Evolutionary conservation across 2,797 vertebrate genomes (phyloP), one percentile per base, ranked within the genome.

Genomic region (Brachyrhaphis roseni): DNA sequence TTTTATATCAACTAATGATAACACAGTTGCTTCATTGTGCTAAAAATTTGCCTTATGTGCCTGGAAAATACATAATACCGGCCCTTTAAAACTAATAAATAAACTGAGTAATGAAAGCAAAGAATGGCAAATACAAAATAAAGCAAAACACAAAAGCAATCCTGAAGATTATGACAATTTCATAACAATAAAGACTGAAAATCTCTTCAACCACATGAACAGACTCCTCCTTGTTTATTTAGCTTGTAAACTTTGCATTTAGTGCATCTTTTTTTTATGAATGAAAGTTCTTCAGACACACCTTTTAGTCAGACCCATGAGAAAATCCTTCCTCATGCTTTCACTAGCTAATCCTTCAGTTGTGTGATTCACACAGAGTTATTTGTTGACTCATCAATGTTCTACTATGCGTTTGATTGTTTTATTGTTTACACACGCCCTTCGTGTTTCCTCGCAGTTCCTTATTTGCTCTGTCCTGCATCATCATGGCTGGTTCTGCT

Each of bases 391-490:
- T 75, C n/a, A 34, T 12, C 2, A 13, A 31, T 2, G 39, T 1
- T 2, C 36, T 4, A 5, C 8, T 72, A 18, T 28, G 23, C 39
- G 8, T 76, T 34, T 28, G 11, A 6, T 57, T 16, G 1, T 55
- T 45, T 15, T 5, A 8, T 26, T 18, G 0, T 70, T 73, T 53
- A 1, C 34, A 16, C n/a, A 3, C 59, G 4, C 45, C 7, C 1
- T 78, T 76, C 20, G 75, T 55, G 68, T 82, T 39, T 74, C 39
- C 11, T 91, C 76, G 12, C 89, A 98, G 97, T 6, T 92, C 93
- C 1, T 96, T 96, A 82, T 98, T 98, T 5, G 95, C 95, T 0
- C 75, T 96, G 0, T 98, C 97, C 79, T 98, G 97, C 70, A 81
- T 92, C 4, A 94, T 98, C 73, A 97, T 97, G 94, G 97, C 97